Percentiles rank a stretch among this genome's conserved stretches.
phyloP scores from a whole-genome alignment of 2,888 invertebrate genomes.

The Oxycera nigricornis region DNA sequence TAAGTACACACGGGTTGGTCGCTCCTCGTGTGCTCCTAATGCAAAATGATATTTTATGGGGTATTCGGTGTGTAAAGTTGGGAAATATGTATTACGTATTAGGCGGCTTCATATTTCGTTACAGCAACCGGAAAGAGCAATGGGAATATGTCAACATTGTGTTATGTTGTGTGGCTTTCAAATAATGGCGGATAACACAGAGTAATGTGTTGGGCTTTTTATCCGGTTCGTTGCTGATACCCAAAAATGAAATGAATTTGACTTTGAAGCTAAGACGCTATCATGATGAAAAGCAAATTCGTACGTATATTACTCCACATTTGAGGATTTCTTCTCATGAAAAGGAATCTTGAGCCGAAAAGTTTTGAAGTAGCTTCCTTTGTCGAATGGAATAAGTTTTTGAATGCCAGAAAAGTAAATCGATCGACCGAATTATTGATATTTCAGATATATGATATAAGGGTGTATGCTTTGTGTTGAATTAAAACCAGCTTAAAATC shows the following conservation, averaged over 20 bases:
- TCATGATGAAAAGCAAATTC: not conserved
- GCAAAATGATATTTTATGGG: constrained; percentile 24
- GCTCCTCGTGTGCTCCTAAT: not conserved
- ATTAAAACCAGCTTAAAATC: too few species aligned
- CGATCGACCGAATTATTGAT: too few species aligned
- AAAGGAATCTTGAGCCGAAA: too few species aligned
- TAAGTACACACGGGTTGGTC: not conserved
- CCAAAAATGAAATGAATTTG: constrained; percentile 10
- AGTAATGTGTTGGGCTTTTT: constrained; percentile 17
- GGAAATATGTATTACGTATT: not conserved
- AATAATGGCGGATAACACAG: not conserved
- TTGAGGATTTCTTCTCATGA: not conserved
- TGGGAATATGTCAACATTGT: too few species aligned
- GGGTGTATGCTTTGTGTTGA: too few species aligned
- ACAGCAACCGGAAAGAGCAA: too few species aligned
- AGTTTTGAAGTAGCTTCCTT: too few species aligned
- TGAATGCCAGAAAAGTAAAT: too few species aligned
- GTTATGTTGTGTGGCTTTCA: too few species aligned
- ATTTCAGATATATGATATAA: too few species aligned
- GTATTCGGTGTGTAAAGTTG: not conserved
- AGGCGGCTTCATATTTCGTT: too few species aligned
- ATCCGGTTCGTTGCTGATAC: not conserved
- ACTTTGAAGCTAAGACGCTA: constrained; percentile 12
- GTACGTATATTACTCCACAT: not conserved
- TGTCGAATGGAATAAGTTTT: too few species aligned